Conservation (phyloP, 2,113 vertebrate genomes). For the Triplophysa siluroides region DNA sequence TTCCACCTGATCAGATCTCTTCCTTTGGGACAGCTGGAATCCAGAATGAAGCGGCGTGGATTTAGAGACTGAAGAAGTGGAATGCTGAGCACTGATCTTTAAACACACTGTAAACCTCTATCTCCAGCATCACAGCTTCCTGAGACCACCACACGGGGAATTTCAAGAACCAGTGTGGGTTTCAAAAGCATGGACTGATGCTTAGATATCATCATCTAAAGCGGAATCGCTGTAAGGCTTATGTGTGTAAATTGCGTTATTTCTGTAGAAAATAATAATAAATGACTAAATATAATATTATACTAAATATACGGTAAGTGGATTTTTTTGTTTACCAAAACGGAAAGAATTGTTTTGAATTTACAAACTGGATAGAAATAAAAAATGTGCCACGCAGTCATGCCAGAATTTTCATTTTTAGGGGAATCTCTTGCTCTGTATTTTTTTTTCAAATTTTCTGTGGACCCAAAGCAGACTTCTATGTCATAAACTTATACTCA, state of each 20-base stretch:
- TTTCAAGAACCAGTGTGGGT: slow-evolving; percentile 30
- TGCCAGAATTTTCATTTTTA: too few species aligned
- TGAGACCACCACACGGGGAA: slow-evolving; percentile 10
- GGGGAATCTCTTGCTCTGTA: too few species aligned
- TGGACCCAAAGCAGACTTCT: not conserved
- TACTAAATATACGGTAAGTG: too few species aligned
- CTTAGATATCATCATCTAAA: not conserved
- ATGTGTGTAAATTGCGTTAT: not conserved
- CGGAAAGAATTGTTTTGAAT: too few species aligned
- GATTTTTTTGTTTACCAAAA: too few species aligned
- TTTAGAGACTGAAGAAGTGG: slow-evolving; percentile 20
- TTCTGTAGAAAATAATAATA: not conserved
- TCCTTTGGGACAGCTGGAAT: slow-evolving; percentile 30
- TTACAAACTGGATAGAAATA: too few species aligned
- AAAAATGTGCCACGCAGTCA: too few species aligned
- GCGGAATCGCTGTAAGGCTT: not conserved
- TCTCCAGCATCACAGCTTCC: slow-evolving; percentile 45
- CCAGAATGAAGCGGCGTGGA: not conserved
- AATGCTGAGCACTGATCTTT: slow-evolving; percentile 45
- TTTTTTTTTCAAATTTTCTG: too few species aligned
- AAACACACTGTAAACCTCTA: slow-evolving; percentile 37
- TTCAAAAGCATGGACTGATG: slow-evolving; percentile 16
- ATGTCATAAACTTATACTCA: not conserved
- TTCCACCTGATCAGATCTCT: slow-evolving; percentile 39
- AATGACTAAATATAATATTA: too few species aligned